A percentile compares a stretch with the other conserved stretches of the same genome.
Evolutionary conservation across 2,113 vertebrate genomes (phyloP).

Genomic region (Oreochromis spilurus): DNA sequence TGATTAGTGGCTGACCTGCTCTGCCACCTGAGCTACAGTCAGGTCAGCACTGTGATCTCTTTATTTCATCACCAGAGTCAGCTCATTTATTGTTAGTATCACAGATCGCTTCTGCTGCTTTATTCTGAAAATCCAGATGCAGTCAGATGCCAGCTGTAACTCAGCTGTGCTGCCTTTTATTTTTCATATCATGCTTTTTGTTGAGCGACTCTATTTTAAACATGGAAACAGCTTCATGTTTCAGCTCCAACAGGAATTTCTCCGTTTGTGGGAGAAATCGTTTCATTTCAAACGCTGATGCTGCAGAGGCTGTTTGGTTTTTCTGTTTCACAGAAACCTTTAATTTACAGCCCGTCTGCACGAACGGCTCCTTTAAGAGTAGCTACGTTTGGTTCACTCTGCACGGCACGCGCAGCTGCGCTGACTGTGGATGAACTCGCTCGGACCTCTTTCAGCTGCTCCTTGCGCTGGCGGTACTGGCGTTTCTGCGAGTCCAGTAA

Average conservation of each 20-base stretch:
- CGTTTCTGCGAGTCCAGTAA: conserved; percentile 84
- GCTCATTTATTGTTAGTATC: background rate
- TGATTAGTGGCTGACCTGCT: too few species aligned
- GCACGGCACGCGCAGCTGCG: background rate
- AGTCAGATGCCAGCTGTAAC: background rate
- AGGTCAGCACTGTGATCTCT: background rate
- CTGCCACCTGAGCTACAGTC: too few species aligned
- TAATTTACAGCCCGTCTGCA: background rate
- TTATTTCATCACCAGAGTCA: background rate
- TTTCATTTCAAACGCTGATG: too few species aligned
- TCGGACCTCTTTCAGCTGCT: conserved; percentile 86
- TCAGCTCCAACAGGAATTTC: accelerated
- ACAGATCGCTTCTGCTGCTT: background rate
- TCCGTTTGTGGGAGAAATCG: background rate
- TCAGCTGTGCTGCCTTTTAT: background rate
- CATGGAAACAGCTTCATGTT: background rate
- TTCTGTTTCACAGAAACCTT: background rate
- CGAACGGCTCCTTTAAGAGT: background rate
- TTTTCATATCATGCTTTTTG: background rate
- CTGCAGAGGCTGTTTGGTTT: background rate
- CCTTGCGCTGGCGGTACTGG: conserved; percentile 86
- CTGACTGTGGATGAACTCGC: background rate
- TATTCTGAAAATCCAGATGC: background rate
- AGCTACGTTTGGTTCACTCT: accelerated
- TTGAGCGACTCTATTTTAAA: background rate